Evolutionary conservation across 1,140 invertebrate species (phyloP).

Genomic region (Orchestia grillus): DNA sequence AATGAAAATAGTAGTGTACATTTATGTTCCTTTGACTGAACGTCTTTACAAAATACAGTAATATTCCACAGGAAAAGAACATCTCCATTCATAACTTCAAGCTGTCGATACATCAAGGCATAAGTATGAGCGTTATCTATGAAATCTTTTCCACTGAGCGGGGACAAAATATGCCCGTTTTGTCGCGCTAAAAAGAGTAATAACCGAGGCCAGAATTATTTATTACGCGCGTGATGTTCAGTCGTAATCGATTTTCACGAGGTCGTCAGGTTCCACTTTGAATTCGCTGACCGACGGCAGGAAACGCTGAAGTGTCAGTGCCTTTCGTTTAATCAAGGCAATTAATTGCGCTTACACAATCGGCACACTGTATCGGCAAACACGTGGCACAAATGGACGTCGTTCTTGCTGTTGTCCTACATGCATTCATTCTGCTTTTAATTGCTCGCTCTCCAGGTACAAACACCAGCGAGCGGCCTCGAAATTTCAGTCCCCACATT

Average conservation of each 20-base stretch:
- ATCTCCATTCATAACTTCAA: background rate
- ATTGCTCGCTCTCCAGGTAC: background rate
- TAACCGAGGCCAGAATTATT: background rate
- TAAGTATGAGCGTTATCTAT: background rate
- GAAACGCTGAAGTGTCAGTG: background rate
- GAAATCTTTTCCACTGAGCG: background rate
- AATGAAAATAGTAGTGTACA: background rate
- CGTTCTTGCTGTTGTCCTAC: background rate
- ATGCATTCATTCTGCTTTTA: slow-evolving; percentile 12
- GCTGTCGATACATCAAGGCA: background rate
- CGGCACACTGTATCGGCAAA: slow-evolving; percentile 37
- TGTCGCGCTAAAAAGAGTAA: background rate
- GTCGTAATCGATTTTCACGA: slow-evolving; percentile 25
- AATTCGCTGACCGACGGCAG: background rate
- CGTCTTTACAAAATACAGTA: background rate
- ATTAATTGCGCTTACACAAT: slow-evolving; percentile 29
- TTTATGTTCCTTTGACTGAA: background rate
- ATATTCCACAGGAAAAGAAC: background rate
- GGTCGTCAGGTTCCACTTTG: background rate
- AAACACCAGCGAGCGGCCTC: background rate
- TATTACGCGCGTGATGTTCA: background rate
- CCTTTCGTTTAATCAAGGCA: slow-evolving; percentile 52
- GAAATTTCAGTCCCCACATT: background rate
- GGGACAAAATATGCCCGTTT: background rate
- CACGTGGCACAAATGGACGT: slow-evolving; percentile 15